phyloP scores from a whole-genome alignment of 2,888 invertebrate species.

The Panzeria rudis region DNA sequence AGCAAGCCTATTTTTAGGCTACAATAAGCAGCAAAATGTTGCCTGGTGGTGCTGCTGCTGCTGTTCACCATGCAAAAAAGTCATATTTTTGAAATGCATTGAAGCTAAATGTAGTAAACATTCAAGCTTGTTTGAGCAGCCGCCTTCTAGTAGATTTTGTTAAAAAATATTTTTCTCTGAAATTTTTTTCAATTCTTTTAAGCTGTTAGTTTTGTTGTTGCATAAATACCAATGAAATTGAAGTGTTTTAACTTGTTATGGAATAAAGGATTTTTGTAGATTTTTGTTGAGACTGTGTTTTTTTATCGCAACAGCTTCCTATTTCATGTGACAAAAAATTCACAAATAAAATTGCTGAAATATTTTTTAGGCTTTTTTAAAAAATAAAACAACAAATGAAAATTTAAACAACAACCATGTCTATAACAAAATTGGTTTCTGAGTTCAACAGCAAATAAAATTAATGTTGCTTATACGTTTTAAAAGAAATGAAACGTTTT shows the following conservation, averaged over 20 bases:
- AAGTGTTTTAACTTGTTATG: conserved; percentile 74
- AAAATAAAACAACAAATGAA: background rate
- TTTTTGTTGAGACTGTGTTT: conserved; percentile 18
- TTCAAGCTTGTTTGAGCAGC: conserved; percentile 71
- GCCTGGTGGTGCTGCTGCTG: conserved; percentile 37
- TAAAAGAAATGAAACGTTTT: conserved; percentile 51
- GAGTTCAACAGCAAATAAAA: conserved; percentile 58
- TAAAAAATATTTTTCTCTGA: conserved; percentile 17
- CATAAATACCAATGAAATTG: conserved; percentile 74
- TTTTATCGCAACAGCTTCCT: background rate
- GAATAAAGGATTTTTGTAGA: conserved; percentile 58
- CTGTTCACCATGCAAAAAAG: conserved; percentile 54
- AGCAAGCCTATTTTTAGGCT: conserved; percentile 66
- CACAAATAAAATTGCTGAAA: conserved; percentile 47
- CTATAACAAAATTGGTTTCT: conserved; percentile 40
- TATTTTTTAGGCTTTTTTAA: background rate
- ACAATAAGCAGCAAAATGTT: conserved; percentile 68
- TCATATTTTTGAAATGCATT: conserved; percentile 76
- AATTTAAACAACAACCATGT: no score
- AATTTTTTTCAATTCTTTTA: conserved; percentile 8
- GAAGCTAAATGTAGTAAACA: conserved; percentile 76
- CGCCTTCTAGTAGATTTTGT: conserved; percentile 61
- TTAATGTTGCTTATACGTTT: conserved; percentile 51
- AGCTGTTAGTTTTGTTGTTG: conserved; percentile 48
- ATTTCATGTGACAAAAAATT: conserved; percentile 61